These are phyloP conservation scores for Phanerotoma sp. DNA, from an alignment of 2,888 invertebrate genomes.

Conservation along the genomic window DNA sequence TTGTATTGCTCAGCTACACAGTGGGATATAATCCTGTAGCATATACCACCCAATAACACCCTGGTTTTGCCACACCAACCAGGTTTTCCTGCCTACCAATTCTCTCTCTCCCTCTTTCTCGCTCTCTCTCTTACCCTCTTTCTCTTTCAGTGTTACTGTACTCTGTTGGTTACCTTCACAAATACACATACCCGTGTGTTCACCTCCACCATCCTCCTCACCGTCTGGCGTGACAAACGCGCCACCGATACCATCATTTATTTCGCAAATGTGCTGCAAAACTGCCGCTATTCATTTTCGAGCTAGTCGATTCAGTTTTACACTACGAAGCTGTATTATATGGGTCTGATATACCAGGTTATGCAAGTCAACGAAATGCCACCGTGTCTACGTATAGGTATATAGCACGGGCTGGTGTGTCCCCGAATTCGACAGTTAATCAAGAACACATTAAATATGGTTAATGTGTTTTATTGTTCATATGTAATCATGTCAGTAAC, in stretches of 20 bases:
- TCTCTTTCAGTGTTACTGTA: too few relatives aligned
- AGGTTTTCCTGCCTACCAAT: too few relatives aligned
- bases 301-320: constrained; percentile 55
- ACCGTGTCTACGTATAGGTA: constrained; percentile 34
- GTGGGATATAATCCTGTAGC: constrained; percentile 26
- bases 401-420: constrained; percentile 28
- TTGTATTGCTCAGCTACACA: constrained; percentile 22
- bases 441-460: not conserved
- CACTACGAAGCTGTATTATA: constrained; percentile 40
- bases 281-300: constrained; percentile 58
- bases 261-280: constrained; percentile 58
- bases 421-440: not conserved
- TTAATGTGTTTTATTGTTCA: too few relatives aligned
- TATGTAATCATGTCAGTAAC: too few relatives aligned
- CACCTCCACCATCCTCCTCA: constrained; percentile 31
- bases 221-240: constrained; percentile 54
- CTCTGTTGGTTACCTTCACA: too few relatives aligned
- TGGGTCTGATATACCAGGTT: constrained; percentile 26
- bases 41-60: constrained; percentile 1
- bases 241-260: constrained; percentile 58
- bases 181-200: constrained; percentile 19
- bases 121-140: too few relatives aligned
- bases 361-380: constrained; percentile 22
- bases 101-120: too few relatives aligned
- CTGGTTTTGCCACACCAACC: constrained; percentile 1